These are phyloP conservation scores for Microdon myrmicae DNA, from an alignment of 2,888 invertebrate genomes.

Conservation along the genomic window DNA sequence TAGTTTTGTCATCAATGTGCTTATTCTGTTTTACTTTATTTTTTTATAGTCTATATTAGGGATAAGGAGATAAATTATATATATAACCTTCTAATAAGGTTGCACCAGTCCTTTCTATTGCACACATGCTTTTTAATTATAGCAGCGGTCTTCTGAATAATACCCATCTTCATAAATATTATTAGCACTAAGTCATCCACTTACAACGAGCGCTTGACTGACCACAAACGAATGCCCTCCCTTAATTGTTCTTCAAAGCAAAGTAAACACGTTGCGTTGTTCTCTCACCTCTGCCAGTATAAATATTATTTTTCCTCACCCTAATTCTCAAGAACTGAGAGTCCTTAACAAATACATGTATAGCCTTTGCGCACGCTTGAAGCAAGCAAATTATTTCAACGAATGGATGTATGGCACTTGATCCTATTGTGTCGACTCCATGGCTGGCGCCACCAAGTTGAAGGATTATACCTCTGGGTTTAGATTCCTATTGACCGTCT, in stretches of 20 bases:
- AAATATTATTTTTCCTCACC: slow-evolving; percentile 38
- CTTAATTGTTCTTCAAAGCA: slow-evolving; percentile 10
- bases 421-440: slow-evolving; percentile 42
- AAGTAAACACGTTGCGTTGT: slow-evolving; percentile 22
- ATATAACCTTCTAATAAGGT: no score
- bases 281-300: slow-evolving; percentile 1
- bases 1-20: no score
- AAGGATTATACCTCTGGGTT: slow-evolving; percentile 51
- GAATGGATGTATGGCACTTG: slow-evolving; percentile 49
- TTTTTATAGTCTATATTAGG: no score
- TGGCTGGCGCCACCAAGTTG: slow-evolving; percentile 44
- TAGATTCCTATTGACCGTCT: slow-evolving; percentile 42
- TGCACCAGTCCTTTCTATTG: no score
- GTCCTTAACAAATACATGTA: slow-evolving; percentile 1
- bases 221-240: not conserved
- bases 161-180: no score
- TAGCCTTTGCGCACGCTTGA: slow-evolving; percentile 25
- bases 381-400: no score
- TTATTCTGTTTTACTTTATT: no score
- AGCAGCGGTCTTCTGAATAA: no score
- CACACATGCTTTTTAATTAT: no score
- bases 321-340: slow-evolving; percentile 24
- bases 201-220: slow-evolving; percentile 11
- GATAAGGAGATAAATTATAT: no score
- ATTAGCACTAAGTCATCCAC: slow-evolving; percentile 38